phyloP scores from a whole-genome alignment of 2,113 vertebrate species.

The Scomber scombrus region DNA sequence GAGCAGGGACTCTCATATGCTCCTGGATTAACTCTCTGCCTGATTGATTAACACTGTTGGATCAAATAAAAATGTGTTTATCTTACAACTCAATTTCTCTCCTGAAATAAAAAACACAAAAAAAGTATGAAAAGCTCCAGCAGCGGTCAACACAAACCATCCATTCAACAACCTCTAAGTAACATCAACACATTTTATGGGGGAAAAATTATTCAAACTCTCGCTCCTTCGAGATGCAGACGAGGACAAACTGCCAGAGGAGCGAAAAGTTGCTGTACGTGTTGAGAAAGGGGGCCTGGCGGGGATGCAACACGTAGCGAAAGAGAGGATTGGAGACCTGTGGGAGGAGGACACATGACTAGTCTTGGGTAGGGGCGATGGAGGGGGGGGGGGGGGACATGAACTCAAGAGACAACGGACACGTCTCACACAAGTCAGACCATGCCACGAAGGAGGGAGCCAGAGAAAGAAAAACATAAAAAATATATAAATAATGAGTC shows the following conservation, averaged over 20 bases:
- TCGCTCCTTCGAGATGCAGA: not conserved
- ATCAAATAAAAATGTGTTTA: not conserved
- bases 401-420: conserved; percentile 26
- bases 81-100: too few species aligned
- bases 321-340: conserved; percentile 53
- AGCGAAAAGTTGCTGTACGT: not conserved
- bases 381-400: too few species aligned
- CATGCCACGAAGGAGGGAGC: conserved; percentile 34
- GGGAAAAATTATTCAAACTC: not conserved
- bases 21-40: not conserved
- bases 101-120: too few species aligned
- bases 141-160: not conserved
- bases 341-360: conserved; percentile 69
- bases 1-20: not conserved
- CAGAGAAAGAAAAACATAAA: conserved; percentile 50
- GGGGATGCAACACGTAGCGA: conserved; percentile 17
- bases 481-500: conserved; percentile 78
- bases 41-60: not conserved
- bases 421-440: conserved; percentile 54
- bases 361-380: too few species aligned
- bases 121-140: too few species aligned
- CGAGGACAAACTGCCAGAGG: conserved; percentile 9
- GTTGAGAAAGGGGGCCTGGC: not conserved
- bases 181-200: not conserved
- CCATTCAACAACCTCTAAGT: not conserved